Conservation (phyloP, 2,113 vertebrate species). For the Lampris incognitus region DNA sequence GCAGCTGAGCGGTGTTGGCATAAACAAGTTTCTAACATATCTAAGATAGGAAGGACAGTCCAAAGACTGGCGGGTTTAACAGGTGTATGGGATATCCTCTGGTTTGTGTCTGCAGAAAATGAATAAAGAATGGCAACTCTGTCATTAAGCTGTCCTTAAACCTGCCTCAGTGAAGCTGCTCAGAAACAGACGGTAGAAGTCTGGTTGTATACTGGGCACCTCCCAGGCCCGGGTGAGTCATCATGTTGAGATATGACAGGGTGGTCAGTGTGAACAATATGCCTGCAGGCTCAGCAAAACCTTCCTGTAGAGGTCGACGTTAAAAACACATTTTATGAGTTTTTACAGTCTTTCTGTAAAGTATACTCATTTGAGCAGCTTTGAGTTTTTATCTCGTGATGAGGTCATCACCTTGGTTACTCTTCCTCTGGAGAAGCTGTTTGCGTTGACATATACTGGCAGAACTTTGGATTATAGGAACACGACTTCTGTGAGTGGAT, state of each 20-base stretch:
- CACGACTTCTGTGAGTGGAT: slow-evolving; percentile 3
- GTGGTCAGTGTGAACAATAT: slow-evolving; percentile 20
- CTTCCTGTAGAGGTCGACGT: not conserved
- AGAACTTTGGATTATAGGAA: slow-evolving; percentile 5
- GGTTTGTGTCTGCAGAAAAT: too few relatives aligned
- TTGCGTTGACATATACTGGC: not conserved
- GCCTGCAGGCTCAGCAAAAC: slow-evolving; percentile 27
- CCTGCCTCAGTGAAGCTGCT: not conserved
- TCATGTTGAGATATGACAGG: slow-evolving; percentile 54
- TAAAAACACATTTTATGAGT: not conserved
- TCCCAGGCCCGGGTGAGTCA: slow-evolving; percentile 36
- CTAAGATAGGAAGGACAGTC: too few relatives aligned
- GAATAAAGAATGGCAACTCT: too few relatives aligned
- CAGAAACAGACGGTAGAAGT: not conserved
- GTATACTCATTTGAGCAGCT: not conserved
- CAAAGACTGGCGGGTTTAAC: too few relatives aligned
- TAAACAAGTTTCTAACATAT: too few relatives aligned
- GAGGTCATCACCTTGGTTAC: not conserved
- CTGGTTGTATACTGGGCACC: slow-evolving; percentile 15
- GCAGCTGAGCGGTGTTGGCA: too few relatives aligned
- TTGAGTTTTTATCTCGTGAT: not conserved
- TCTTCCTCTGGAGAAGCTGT: not conserved
- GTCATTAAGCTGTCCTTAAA: slow-evolving; percentile 11
- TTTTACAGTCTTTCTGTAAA: not conserved
- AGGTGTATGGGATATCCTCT: too few relatives aligned